phyloP scores from a whole-genome alignment of 2,113 vertebrate genomes.

The Aspiorhynchus laticeps region DNA sequence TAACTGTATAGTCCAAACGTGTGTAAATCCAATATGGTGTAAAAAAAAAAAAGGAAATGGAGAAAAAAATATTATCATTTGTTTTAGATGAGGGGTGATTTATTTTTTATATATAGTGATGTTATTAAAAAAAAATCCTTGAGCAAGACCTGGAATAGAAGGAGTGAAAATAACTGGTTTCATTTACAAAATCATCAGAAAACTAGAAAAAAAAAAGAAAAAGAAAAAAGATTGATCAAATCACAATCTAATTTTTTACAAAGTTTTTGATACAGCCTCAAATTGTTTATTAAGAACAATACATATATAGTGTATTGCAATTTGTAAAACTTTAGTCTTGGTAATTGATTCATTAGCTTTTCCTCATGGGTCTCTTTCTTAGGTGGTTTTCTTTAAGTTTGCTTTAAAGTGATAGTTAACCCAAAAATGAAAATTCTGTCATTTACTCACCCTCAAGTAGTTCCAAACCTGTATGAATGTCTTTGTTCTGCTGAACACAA shows the following conservation, averaged over 20 bases:
- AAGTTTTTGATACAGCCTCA: conserved; percentile 88
- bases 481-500: too few relatives aligned
- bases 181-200: conserved; percentile 55
- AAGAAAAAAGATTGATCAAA: conserved; percentile 62
- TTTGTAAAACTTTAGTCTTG: conserved; percentile 83
- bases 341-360: conserved; percentile 67
- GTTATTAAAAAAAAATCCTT: conserved; percentile 39
- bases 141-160: not conserved
- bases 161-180: conserved; percentile 17
- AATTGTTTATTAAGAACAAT: conserved; percentile 83
- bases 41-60: not conserved
- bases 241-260: conserved; percentile 86
- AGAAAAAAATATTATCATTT: conserved; percentile 55
- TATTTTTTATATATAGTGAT: conserved; percentile 70
- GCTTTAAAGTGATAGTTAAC: too few relatives aligned
- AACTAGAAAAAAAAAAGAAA: conserved; percentile 45
- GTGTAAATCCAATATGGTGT: conserved; percentile 38
- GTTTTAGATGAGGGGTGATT: conserved; percentile 75
- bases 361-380: conserved; percentile 66
- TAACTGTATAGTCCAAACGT: conserved; percentile 49
- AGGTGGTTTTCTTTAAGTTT: conserved; percentile 62
- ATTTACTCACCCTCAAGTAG: too few relatives aligned
- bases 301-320: conserved; percentile 80
- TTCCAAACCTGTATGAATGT: too few relatives aligned
- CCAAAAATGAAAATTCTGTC: too few relatives aligned